phyloP scores from a whole-genome alignment of 2,888 invertebrate genomes.

The Seira sanloemensis region DNA sequence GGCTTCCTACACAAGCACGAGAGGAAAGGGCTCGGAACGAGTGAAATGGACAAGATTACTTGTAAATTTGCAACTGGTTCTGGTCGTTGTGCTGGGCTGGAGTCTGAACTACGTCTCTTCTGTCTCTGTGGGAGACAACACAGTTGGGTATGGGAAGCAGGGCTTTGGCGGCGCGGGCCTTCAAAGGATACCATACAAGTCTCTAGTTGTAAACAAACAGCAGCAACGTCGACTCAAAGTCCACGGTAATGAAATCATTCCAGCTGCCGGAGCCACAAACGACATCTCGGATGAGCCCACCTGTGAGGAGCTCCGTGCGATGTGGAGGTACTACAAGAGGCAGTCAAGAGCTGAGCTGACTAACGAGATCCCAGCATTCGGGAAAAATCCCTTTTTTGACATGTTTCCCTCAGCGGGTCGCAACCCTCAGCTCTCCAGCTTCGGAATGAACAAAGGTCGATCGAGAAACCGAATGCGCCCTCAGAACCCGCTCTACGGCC shows the following conservation, averaged over 20 bases:
- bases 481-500: conserved; percentile 67
- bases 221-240: conserved; percentile 63
- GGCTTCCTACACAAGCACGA: conserved; percentile 33
- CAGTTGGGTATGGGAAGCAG: conserved; percentile 35
- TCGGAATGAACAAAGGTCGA: conserved; percentile 75
- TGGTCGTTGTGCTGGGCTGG: conserved; percentile 33
- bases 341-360: conserved; percentile 91
- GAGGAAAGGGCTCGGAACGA: conserved; percentile 10
- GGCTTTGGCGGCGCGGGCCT: conserved; percentile 35
- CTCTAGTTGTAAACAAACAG: conserved; percentile 37
- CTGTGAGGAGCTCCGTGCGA: conserved; percentile 90
- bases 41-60: conserved; percentile 35
- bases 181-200: conserved; percentile 52
- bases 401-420: conserved; percentile 76
- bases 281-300: conserved; percentile 83
- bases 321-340: conserved; percentile 94
- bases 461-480: conserved; percentile 68
- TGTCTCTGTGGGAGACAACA: conserved; percentile 35
- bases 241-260: conserved; percentile 67
- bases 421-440: conserved; percentile 73
- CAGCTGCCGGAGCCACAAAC: conserved; percentile 43
- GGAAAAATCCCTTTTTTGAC: conserved; percentile 82
- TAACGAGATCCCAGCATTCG: conserved; percentile 89
- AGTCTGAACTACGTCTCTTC: conserved; percentile 11
- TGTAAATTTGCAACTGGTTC: conserved; percentile 29